Evolutionary conservation across 2,113 vertebrate species (phyloP).

Genomic region (Lanius collurio): DNA sequence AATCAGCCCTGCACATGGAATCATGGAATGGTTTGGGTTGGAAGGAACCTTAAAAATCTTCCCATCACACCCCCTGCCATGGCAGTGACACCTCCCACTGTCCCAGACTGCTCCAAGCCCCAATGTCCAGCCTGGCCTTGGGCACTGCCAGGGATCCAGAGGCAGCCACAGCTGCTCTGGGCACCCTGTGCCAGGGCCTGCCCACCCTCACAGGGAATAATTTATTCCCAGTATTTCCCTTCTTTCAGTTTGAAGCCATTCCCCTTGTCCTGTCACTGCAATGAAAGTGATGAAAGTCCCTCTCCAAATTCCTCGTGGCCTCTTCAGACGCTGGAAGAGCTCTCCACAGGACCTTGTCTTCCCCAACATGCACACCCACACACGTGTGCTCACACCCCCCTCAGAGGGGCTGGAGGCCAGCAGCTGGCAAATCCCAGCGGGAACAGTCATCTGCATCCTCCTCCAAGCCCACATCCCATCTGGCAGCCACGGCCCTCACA

Average conservation of each 20-base stretch:
- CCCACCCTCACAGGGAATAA: too few species aligned
- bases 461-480: neutral
- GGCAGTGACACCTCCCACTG: neutral
- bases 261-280: neutral
- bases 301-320: neutral
- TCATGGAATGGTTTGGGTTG: rapidly evolving
- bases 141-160: neutral
- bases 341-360: neutral
- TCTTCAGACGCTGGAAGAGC: neutral
- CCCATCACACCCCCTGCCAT: neutral
- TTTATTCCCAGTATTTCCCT: too few species aligned
- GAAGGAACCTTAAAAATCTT: neutral
- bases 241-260: neutral
- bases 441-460: neutral
- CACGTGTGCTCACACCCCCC: neutral
- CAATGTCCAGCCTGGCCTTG: neutral
- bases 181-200: neutral
- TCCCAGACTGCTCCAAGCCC: neutral
- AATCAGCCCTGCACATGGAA: neutral
- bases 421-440: neutral
- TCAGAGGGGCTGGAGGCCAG: neutral
- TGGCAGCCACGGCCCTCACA: neutral
- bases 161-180: neutral
- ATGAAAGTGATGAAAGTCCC: neutral
- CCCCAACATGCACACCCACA: neutral